Conservation (phyloP, 2,888 invertebrate species). For the Callosobruchus maculatus region DNA sequence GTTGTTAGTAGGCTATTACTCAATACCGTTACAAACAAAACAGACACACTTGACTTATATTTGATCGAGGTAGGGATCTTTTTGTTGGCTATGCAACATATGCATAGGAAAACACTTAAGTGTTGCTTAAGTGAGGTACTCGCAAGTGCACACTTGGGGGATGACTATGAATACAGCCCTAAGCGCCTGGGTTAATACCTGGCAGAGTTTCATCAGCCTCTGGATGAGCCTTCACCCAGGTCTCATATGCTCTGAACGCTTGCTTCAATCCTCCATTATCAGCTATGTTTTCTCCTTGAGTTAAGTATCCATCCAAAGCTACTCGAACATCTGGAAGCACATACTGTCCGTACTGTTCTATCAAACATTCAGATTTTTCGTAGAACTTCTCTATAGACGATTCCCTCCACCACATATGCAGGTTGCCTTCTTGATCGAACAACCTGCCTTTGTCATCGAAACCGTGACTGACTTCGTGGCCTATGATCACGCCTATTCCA, state of each 20-base stretch:
- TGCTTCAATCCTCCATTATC: conserved; percentile 95
- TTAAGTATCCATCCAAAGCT: conserved; percentile 72
- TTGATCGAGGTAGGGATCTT: too few species aligned
- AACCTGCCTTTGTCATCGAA: conserved; percentile 89
- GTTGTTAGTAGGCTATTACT: too few species aligned
- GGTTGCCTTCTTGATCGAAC: conserved; percentile 91
- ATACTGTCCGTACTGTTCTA: conserved; percentile 84
- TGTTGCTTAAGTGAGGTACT: too few species aligned
- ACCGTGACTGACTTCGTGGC: conserved; percentile 89
- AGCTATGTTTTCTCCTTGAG: conserved; percentile 90
- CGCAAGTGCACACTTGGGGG: too few species aligned
- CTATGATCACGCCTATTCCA: conserved; percentile 89
- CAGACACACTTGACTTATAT: too few species aligned
- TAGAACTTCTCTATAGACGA: conserved; percentile 71
- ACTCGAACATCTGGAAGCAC: conserved; percentile 75
- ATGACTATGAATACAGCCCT: too few species aligned
- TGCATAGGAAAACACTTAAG: too few species aligned
- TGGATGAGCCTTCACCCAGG: conserved; percentile 66
- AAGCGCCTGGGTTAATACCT: conserved; percentile 32
- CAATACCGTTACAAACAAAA: too few species aligned
- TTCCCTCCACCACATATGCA: conserved; percentile 82
- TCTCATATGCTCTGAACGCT: conserved; percentile 74
- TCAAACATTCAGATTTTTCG: conserved; percentile 72
- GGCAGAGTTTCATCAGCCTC: conserved; percentile 63
- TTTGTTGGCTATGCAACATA: too few species aligned